Conservation (phyloP, 2,113 vertebrate species). For the Campylomormyrus numenius region DNA sequence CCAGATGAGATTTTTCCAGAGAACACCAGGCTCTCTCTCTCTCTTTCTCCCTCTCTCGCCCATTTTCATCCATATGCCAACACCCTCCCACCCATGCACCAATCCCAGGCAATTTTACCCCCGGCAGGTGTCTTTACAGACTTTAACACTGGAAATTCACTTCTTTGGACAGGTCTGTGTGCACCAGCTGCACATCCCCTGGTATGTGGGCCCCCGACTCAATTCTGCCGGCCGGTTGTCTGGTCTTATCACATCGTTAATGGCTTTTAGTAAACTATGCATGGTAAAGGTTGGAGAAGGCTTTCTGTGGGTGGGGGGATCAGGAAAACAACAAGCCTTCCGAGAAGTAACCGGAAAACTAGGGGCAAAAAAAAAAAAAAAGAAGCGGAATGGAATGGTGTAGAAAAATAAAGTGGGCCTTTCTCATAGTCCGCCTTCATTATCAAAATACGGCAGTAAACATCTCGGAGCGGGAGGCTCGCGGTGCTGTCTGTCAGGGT, state of each 20-base stretch:
- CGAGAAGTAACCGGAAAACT: neutral
- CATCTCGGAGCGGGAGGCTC: neutral
- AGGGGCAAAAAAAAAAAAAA: neutral
- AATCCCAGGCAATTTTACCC: slow-evolving; percentile 1
- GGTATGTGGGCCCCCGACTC: neutral
- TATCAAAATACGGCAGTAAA: slow-evolving; percentile 3
- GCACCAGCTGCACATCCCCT: neutral
- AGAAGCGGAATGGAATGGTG: neutral
- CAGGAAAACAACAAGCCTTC: neutral
- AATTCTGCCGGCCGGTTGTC: neutral
- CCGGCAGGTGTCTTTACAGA: slow-evolving; percentile 4
- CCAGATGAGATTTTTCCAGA: slow-evolving; percentile 10
- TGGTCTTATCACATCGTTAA: neutral
- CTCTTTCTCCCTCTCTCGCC: neutral
- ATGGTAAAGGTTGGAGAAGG: neutral
- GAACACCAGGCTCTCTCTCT: neutral
- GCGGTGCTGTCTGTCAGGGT: slow-evolving; percentile 3
- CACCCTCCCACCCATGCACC: neutral
- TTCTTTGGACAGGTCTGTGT: neutral
- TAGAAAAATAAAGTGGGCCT: slow-evolving; percentile 3
- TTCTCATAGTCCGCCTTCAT: neutral
- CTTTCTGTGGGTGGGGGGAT: neutral
- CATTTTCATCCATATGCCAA: neutral
- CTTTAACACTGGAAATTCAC: neutral
- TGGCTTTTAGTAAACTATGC: neutral